Base-by-base conservation (phyloP, 1,140 invertebrate species). In the Sogatella furcifera region DNA sequence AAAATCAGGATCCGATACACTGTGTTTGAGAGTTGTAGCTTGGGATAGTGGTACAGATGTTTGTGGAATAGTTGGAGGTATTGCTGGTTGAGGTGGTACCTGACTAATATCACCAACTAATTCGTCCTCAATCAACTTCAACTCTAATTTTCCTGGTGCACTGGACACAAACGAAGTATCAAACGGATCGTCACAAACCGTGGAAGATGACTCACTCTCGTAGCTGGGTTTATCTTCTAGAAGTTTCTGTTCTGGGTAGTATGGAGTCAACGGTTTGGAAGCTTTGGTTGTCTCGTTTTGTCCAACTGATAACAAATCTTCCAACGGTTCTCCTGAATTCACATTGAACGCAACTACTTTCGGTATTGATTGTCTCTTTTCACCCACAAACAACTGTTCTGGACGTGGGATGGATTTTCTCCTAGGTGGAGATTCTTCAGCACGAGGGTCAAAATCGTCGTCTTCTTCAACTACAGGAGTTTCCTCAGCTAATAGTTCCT, bases 101-200 rank as follows among this genome's bases (percentile, higher is more conserved):
- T 49, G 15, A 22, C 15, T 8, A 8, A 13, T 31, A 17, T 57
- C 43, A 10, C 41, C 59, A 5, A 58, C 57, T 19, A 89, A 71
- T 69, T 89, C 86, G 38, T 81, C 83, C 64, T 88, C 86, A 8
- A 89, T 74, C 24, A 88, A 70, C 70, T 86, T 85, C 21, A 90
- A 69, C 70, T 90, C 88, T 2, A 84, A 81, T 73, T 84, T 84
- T 9, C 84, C 83, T 4, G 86, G 86, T 52, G 80, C 73, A 15
- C 83, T 80, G n/a, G 76, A 75, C 13, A 87, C 86, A 66, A 86
- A 86, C 5, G 87, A 90, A 0, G 90, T 92, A 70, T 92, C 89
- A 70, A 92, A 92, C 0, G 89, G 89, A 74, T 92, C 89, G 55
- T 49, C 15, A 38, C 34, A 38, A 38, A 38, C 52, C 24, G 34